A percentile compares a stretch with the other conserved stretches of the same genome.
phyloP scores from a whole-genome alignment of 2,888 invertebrate genomes.

The Tachina lurida region DNA sequence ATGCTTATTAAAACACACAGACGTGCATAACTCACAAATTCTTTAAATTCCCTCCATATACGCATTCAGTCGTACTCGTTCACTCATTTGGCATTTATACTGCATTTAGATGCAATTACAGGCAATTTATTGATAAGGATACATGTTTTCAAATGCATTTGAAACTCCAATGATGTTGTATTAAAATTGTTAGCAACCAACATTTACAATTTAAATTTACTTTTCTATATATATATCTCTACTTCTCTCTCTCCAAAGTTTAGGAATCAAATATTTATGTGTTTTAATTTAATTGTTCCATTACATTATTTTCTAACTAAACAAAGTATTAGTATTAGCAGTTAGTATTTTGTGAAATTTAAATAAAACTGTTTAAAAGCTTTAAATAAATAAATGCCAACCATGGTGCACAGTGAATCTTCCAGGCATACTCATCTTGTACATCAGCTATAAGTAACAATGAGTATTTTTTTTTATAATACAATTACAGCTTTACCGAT shows the following conservation, averaged over 20 bases:
- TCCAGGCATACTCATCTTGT: no score
- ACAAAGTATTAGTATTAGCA: background rate
- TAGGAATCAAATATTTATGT: constrained; percentile 9
- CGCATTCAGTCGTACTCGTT: background rate
- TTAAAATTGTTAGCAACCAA: background rate
- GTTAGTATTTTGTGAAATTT: background rate
- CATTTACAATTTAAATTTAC: background rate
- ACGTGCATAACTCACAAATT: constrained; percentile 24
- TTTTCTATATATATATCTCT: background rate
- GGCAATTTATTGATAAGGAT: constrained; percentile 23
- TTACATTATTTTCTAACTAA: constrained; percentile 4
- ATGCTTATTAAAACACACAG: background rate
- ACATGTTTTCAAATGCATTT: constrained; percentile 11
- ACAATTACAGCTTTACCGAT: no score
- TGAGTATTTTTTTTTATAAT: no score
- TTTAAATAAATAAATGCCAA: no score
- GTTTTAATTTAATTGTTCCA: constrained; percentile 18
- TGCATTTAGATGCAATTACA: constrained; percentile 38
- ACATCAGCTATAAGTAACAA: background rate
- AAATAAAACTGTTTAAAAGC: no score
- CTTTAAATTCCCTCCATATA: background rate
- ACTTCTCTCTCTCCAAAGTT: background rate
- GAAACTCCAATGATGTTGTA: constrained; percentile 9
- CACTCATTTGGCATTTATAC: constrained; percentile 63
- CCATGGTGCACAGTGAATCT: no score